Evolutionary conservation across 2,888 invertebrate species (phyloP).

Genomic region (Fragum sueziense): DNA sequence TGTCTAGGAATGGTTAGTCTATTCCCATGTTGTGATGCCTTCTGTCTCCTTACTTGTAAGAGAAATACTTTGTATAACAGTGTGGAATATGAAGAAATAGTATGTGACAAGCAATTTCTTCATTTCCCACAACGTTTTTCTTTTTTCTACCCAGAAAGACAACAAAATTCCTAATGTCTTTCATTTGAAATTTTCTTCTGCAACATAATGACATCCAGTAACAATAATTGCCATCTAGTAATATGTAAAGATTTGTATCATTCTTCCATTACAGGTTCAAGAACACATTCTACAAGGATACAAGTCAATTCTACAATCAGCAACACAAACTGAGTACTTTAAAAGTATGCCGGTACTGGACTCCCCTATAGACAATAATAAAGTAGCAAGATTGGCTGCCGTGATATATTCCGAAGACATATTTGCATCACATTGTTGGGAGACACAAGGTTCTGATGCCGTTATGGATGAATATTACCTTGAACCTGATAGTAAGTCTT

Average conservation of each 20-base stretch:
- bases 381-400: slow-evolving; percentile 56
- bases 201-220: no score
- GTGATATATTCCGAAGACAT: slow-evolving; percentile 34
- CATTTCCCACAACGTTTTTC: no score
- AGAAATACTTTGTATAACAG: no score
- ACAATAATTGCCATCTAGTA: no score
- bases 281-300: background rate
- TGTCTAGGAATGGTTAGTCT: no score
- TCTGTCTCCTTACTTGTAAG: no score
- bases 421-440: slow-evolving; percentile 30
- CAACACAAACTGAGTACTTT: background rate
- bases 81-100: no score
- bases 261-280: background rate
- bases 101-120: no score
- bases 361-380: slow-evolving; percentile 56
- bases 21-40: no score
- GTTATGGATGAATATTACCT: background rate
- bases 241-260: background rate
- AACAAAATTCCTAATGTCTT: no score
- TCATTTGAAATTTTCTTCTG: no score
- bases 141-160: no score
- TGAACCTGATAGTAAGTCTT: background rate
- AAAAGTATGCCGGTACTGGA: background rate
- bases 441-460: background rate
- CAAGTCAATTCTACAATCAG: background rate